Evolutionary conservation across 2,113 vertebrate species (phyloP).

Genomic region (Climacteris rufus): DNA sequence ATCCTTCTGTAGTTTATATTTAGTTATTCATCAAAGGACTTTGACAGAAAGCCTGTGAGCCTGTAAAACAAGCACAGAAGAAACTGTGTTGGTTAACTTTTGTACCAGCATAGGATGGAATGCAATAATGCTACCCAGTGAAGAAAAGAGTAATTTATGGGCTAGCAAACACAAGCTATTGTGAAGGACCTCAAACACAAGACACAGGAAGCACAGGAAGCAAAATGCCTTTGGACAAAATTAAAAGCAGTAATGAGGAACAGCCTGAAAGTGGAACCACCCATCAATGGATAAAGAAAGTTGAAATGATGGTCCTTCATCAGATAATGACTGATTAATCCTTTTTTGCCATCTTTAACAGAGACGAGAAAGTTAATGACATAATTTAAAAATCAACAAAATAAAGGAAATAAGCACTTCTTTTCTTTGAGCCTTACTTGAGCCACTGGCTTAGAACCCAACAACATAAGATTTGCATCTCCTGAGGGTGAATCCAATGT

Average conservation of each 20-base stretch:
- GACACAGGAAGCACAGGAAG: not conserved
- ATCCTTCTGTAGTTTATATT: constrained; percentile 9
- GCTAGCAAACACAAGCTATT: not conserved
- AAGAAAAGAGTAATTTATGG: not conserved
- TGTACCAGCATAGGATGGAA: not conserved
- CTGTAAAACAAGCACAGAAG: not conserved
- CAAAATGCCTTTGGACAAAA: not conserved
- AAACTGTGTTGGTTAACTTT: not conserved
- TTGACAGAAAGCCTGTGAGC: not conserved
- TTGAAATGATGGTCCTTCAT: not conserved
- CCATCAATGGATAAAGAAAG: not conserved
- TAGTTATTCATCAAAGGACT: constrained; percentile 9
- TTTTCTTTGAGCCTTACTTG: not conserved
- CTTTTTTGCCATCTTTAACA: not conserved
- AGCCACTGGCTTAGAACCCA: not conserved
- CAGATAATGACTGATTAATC: not conserved
- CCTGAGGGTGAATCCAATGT: not conserved
- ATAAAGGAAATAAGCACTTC: not conserved
- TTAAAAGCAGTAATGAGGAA: not conserved
- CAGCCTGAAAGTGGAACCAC: not conserved
- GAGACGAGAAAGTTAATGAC: not conserved
- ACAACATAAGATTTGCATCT: not conserved
- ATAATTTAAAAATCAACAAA: not conserved
- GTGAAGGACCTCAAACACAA: not conserved
- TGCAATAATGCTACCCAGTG: not conserved